A percentile compares a stretch with the other conserved stretches of the same genome.
These are phyloP conservation scores for Oligia strigilis DNA, from an alignment of 2,888 invertebrate species.

Conservation along the genomic window DNA sequence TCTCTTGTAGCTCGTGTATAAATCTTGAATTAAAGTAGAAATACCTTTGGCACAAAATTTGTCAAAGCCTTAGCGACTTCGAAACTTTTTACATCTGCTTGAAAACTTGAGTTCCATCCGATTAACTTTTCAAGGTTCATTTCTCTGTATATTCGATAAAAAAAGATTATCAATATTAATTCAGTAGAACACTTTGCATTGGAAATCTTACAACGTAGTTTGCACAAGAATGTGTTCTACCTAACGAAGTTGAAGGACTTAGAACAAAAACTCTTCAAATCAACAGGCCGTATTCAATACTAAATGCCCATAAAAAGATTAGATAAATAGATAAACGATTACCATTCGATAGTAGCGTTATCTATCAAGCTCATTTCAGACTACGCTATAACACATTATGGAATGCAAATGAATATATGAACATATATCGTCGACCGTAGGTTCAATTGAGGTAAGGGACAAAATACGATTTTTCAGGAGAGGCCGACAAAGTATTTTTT, in stretches of 20 bases:
- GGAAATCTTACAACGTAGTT: conserved; percentile 4
- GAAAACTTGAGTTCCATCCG: conserved; percentile 23
- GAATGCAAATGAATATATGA: too few relatives aligned
- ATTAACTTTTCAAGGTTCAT: conserved; percentile 15
- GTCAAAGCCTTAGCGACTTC: conserved; percentile 18
- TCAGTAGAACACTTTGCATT: background rate
- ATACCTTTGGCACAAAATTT: conserved; percentile 20
- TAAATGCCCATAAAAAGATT: conserved; percentile 30
- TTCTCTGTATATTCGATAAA: conserved; percentile 17
- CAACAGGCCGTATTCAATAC: conserved; percentile 16
- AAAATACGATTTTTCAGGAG: too few relatives aligned
- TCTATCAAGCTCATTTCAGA: background rate
- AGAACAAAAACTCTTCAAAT: conserved; percentile 1
- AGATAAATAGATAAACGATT: conserved; percentile 35
- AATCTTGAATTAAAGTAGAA: conserved; percentile 16
- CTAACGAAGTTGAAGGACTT: conserved; percentile 8
- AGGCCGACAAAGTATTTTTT: too few relatives aligned
- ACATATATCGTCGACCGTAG: too few relatives aligned
- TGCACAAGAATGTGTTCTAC: background rate
- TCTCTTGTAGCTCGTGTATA: conserved; percentile 19
- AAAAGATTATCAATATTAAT: conserved; percentile 29
- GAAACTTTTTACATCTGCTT: conserved; percentile 31
- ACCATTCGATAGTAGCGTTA: conserved; percentile 12
- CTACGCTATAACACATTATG: too few relatives aligned
- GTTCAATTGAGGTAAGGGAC: too few relatives aligned